Base-by-base conservation (phyloP, 2,888 invertebrate genomes). In the Diarsia rubi region DNA sequence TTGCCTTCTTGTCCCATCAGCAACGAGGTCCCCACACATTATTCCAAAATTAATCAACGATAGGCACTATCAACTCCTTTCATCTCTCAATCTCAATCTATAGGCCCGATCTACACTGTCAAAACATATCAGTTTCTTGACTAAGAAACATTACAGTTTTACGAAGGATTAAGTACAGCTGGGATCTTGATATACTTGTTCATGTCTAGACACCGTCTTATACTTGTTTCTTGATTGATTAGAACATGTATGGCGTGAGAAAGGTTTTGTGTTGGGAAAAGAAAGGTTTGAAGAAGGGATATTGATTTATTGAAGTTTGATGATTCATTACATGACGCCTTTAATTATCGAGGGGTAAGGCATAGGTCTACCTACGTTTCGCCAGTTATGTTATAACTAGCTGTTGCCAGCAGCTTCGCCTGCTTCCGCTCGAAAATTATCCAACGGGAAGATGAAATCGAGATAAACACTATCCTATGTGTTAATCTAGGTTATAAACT, bases 211-310 rank as follows among this genome's bases (percentile, higher is more conserved):
- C 79, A 45, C 31, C 3, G 42, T 65, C 70, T 65, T 65, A 54
- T n/a, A 65, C 11, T 47, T 64, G 24, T 37, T 59, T 45, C 47
- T 74, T 82, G 84, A 83, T 82, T 79, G 84, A 82, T 83, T 74
- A 74, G 69, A 57, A 54, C 19, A 21, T 37, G 16, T 47, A 65
- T 21, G 19, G 6, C n/a, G 12, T 49, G 47, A 37, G 79, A 79
- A n/a, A 67, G n/a, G 42, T n/a, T 37, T 54, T 31, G 42, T 19
- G 14, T 65, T 27, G 2, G 0, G 19, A 24, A 60, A 37, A 73
- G 14, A 45, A 42, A 31, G 1, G 16, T n/a, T 45, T 73, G 63
- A 49, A 47, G 8, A 21, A 37, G 11, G 11, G 24, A 31, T 27
- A 27, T 69, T 62, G 52, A 78, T 78, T 69, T 47, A 47, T 47